These are phyloP conservation scores for Empidonax traillii DNA, from an alignment of 2,113 vertebrate species.

Conservation along the genomic window DNA sequence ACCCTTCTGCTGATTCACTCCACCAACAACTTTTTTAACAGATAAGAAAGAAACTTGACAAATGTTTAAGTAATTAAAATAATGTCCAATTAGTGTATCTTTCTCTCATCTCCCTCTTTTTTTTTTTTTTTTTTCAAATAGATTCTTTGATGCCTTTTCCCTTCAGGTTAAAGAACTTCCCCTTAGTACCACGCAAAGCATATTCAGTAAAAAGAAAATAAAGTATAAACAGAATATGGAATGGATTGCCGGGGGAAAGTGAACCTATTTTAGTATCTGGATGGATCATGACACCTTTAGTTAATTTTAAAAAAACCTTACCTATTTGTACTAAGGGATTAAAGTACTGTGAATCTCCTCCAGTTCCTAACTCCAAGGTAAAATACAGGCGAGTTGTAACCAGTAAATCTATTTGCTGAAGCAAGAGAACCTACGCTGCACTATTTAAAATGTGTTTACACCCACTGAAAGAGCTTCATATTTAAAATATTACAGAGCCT, in stretches of 20 bases:
- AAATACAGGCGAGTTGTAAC: not conserved
- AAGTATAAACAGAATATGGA: slow-evolving; percentile 31
- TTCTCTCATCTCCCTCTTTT: not conserved
- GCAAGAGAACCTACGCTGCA: not conserved
- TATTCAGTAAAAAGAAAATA: not conserved
- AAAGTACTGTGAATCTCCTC: not conserved
- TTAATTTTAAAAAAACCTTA: not conserved
- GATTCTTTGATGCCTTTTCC: slow-evolving; percentile 21
- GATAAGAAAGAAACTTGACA: not conserved
- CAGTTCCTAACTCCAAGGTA: not conserved
- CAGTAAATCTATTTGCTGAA: not conserved
- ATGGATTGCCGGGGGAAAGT: not conserved
- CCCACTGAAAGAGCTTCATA: not conserved
- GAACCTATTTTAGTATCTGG: not conserved
- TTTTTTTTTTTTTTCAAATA: not conserved
- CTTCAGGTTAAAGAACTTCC: slow-evolving; percentile 7
- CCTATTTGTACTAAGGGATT: not conserved
- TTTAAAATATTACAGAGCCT: not conserved
- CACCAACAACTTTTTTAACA: not conserved
- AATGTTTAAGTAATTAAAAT: slow-evolving; percentile 20
- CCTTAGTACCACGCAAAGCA: not conserved
- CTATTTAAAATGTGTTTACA: not conserved
- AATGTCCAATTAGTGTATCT: not conserved
- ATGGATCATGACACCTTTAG: not conserved
- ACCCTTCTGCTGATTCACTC: not conserved